phyloP scores from a whole-genome alignment of 2,797 vertebrate genomes.

The Anguilla megastoma region DNA sequence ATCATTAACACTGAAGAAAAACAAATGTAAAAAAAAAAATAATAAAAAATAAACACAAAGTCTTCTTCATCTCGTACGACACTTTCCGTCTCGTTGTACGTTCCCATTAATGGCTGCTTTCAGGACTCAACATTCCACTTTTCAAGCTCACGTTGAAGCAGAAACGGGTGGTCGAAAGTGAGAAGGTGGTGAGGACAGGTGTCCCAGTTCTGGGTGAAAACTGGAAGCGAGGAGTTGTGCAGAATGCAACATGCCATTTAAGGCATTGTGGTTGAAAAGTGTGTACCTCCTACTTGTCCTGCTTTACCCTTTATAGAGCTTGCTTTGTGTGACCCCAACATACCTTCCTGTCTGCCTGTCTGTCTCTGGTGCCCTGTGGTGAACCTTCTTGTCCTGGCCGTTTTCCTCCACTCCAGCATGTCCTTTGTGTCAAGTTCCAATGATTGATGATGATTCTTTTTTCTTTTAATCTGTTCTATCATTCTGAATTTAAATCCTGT shows the following conservation, averaged over 20 bases:
- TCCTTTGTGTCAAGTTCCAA: constrained; percentile 40
- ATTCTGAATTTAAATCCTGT: constrained; percentile 56
- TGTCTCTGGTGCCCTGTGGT: constrained; percentile 32
- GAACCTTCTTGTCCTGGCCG: constrained; percentile 36
- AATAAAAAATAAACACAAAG: constrained; percentile 10
- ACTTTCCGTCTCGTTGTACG: constrained; percentile 50
- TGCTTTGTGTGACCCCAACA: constrained; percentile 19
- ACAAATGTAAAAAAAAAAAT: constrained; percentile 23
- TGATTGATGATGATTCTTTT: too few relatives aligned
- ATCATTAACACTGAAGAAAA: constrained; percentile 40
- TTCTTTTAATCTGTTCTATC: constrained; percentile 44
- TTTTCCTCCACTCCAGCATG: constrained; percentile 45
- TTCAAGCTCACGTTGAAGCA: constrained; percentile 29
- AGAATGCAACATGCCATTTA: not conserved
- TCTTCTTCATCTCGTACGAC: constrained; percentile 38
- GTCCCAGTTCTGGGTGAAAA: constrained; percentile 25
- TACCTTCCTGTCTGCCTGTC: not conserved
- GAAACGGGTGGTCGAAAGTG: constrained; percentile 12
- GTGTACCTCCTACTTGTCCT: constrained; percentile 31
- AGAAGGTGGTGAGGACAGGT: constrained; percentile 24
- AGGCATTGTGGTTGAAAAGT: not conserved
- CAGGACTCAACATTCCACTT: constrained; percentile 62
- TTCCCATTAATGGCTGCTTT: constrained; percentile 49
- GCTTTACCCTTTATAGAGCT: constrained; percentile 47
- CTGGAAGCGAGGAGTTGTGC: constrained; percentile 14